phyloP scores from a whole-genome alignment of 2,113 vertebrate genomes.

The pig (Sus scrofa) region DNA sequence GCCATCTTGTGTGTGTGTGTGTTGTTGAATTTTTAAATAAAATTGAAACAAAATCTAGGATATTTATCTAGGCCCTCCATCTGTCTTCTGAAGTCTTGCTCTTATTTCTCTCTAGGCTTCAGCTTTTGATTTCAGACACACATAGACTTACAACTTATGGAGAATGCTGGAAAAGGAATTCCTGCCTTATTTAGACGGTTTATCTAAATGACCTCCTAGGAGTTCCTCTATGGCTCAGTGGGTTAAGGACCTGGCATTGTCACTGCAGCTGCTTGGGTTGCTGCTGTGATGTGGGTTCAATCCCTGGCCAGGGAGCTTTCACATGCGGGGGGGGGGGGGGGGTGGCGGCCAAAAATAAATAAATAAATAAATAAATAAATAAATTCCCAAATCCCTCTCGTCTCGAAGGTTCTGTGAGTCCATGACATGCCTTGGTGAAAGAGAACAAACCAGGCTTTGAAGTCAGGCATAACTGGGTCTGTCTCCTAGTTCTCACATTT shows the following conservation, averaged over 20 bases:
- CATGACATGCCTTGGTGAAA: neutral
- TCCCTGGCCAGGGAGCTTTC: no score
- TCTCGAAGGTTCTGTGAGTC: neutral
- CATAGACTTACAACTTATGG: neutral
- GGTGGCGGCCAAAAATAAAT: no score
- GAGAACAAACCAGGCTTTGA: neutral
- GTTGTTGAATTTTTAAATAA: neutral
- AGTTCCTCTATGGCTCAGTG: no score
- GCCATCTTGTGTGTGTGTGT: neutral
- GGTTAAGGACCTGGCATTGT: no score
- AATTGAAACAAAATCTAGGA: neutral
- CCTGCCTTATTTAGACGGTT: neutral
- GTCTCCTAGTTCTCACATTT: neutral
- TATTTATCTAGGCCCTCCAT: neutral
- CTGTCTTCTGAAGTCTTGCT: neutral
- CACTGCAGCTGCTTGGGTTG: no score
- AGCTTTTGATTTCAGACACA: neutral
- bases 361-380: neutral
- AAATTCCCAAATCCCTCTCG: neutral
- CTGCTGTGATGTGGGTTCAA: no score
- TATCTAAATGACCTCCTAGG: neutral
- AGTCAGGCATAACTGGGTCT: neutral
- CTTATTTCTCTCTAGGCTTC: neutral
- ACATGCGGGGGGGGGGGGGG: no score
- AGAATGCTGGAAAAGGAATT: neutral